These are phyloP conservation scores for Plutella xylostella DNA, from an alignment of 2,888 invertebrate genomes.

Conservation along the genomic window DNA sequence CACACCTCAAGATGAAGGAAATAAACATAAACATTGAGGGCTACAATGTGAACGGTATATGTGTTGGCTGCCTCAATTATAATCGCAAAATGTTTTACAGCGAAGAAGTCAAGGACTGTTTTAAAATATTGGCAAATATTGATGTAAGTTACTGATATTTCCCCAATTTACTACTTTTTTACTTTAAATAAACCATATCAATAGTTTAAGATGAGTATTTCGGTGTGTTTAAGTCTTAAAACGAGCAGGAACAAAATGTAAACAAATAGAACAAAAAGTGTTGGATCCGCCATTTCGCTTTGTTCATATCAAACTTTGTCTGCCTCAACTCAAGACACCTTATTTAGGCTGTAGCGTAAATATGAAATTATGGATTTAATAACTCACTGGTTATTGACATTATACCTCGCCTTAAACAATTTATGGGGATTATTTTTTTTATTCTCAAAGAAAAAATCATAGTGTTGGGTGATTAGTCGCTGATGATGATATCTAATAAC, in stretches of 20 bases:
- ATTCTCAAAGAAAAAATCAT: too few species aligned
- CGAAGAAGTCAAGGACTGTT: constrained; percentile 40
- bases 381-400: too few species aligned
- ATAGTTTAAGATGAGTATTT: too few species aligned
- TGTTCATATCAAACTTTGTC: neutral
- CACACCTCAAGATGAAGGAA: constrained; percentile 42
- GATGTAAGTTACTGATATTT: constrained; percentile 37
- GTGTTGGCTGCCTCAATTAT: constrained; percentile 57
- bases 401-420: too few species aligned
- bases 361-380: too few species aligned
- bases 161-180: too few species aligned
- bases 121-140: constrained; percentile 43
- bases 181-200: too few species aligned
- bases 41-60: constrained; percentile 59
- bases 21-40: constrained; percentile 62
- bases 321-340: too few species aligned
- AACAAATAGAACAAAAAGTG: constrained; percentile 47
- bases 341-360: too few species aligned
- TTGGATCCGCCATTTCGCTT: constrained; percentile 39
- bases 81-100: constrained; percentile 50
- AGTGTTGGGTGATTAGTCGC: too few species aligned
- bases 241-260: constrained; percentile 21
- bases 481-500: too few species aligned
- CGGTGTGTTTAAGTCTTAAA: neutral
- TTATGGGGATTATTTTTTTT: too few species aligned